Evolutionary conservation across 2,113 vertebrate species (phyloP).

Genomic region (Telmatochromis sp.): DNA sequence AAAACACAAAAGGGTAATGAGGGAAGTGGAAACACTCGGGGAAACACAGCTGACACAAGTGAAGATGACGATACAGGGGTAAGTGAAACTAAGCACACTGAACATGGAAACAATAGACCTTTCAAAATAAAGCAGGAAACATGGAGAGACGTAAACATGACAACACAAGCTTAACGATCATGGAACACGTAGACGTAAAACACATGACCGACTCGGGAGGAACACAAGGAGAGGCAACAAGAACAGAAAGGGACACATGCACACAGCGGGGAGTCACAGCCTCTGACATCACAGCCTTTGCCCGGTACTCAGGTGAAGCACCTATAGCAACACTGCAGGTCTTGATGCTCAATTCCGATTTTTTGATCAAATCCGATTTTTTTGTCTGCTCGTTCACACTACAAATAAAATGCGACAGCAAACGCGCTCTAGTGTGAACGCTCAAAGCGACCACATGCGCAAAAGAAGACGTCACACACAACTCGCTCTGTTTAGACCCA

Average conservation of each 20-base stretch:
- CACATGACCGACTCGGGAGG: background rate
- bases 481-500: no score
- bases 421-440: no score
- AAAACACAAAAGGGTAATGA: background rate
- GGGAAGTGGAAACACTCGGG: background rate
- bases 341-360: accelerated
- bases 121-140: background rate
- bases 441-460: no score
- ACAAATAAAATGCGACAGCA: no score
- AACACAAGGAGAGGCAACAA: background rate
- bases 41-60: background rate
- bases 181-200: background rate
- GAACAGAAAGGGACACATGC: background rate
- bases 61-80: background rate
- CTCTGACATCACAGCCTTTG: background rate
- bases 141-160: accelerated
- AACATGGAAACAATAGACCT: background rate
- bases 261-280: background rate
- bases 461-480: no score
- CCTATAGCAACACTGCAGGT: background rate
- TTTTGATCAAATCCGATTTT: no score
- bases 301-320: background rate
- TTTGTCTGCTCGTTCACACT: no score
- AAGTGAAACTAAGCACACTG: background rate
- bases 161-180: background rate